A percentile compares a stretch with the other conserved stretches of the same genome.
These are phyloP conservation scores for Brachyptera risi DNA, from an alignment of 2,888 invertebrate species.

Conservation along the genomic window DNA sequence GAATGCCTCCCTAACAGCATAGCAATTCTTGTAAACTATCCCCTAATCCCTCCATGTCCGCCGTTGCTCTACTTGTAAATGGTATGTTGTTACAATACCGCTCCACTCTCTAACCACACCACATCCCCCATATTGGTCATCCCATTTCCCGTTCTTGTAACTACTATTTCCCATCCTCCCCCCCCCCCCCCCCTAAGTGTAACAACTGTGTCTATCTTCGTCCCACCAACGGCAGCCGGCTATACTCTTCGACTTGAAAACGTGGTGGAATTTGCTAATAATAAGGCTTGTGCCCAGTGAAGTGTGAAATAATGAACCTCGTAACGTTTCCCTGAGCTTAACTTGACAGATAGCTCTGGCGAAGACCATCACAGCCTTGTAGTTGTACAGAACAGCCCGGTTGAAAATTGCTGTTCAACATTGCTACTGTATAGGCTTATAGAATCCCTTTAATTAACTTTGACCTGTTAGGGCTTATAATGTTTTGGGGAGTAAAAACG, in stretches of 20 bases:
- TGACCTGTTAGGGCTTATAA: conserved; percentile 1
- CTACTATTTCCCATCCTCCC: neutral
- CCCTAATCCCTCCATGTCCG: conserved; percentile 6
- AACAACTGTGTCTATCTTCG: conserved; percentile 8
- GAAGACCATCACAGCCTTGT: conserved; percentile 19
- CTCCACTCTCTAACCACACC: conserved; percentile 1
- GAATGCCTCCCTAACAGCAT: neutral
- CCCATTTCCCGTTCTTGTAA: conserved; percentile 8
- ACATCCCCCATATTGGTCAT: conserved; percentile 17
- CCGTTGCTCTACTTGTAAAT: conserved; percentile 16
- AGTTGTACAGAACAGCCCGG: conserved; percentile 17
- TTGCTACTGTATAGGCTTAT: conserved; percentile 2
- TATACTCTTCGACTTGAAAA: no score
- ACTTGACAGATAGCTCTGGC: conserved; percentile 18
- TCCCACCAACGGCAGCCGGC: neutral
- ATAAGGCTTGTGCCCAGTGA: conserved; percentile 17
- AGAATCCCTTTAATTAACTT: conserved; percentile 20
- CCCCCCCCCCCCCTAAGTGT: neutral
- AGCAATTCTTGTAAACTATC: neutral
- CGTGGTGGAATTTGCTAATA: conserved; percentile 23
- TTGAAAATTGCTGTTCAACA: conserved; percentile 18
- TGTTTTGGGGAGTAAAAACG: neutral
- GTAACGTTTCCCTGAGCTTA: conserved; percentile 13
- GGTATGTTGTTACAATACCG: conserved; percentile 2
- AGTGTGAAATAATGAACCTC: conserved; percentile 19